Evolutionary conservation across 2,888 invertebrate species (phyloP).

Genomic region (Kuschelorhynchus macadamiae): DNA sequence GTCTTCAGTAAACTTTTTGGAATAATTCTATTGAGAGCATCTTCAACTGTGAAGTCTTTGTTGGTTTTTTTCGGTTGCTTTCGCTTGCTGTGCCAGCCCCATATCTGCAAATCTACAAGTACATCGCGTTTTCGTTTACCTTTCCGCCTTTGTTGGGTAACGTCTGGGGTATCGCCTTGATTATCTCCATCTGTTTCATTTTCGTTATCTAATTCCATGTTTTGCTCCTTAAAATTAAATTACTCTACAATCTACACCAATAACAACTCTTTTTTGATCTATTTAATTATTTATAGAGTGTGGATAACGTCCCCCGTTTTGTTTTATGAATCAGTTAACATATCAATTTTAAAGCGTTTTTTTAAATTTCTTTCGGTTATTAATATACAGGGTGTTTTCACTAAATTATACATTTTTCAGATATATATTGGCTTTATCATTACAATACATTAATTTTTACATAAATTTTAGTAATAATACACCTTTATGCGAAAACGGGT

Average conservation of each 20-base stretch:
- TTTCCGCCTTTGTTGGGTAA: constrained; percentile 57
- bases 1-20: constrained; percentile 66
- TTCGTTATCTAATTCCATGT: constrained; percentile 60
- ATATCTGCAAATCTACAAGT: constrained; percentile 79
- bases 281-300: no score
- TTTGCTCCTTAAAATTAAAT: constrained; percentile 53
- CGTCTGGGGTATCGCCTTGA: constrained; percentile 46
- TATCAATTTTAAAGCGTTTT: no score
- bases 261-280: no score
- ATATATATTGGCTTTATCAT: no score
- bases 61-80: constrained; percentile 72
- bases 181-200: constrained; percentile 67
- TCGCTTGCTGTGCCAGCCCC: constrained; percentile 82
- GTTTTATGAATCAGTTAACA: no score
- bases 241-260: constrained; percentile 6
- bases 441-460: no score
- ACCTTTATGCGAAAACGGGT: no score
- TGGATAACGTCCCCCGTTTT: no score
- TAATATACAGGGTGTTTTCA: no score
- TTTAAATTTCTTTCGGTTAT: no score
- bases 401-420: no score
- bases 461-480: no score
- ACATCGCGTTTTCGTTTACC: constrained; percentile 80
- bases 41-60: constrained; percentile 77
- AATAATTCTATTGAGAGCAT: constrained; percentile 75